Evolutionary conservation across 2,113 vertebrate species (phyloP), one percentile per base, ranked within the genome.

Genomic region (Pangasianodon gigas): DNA sequence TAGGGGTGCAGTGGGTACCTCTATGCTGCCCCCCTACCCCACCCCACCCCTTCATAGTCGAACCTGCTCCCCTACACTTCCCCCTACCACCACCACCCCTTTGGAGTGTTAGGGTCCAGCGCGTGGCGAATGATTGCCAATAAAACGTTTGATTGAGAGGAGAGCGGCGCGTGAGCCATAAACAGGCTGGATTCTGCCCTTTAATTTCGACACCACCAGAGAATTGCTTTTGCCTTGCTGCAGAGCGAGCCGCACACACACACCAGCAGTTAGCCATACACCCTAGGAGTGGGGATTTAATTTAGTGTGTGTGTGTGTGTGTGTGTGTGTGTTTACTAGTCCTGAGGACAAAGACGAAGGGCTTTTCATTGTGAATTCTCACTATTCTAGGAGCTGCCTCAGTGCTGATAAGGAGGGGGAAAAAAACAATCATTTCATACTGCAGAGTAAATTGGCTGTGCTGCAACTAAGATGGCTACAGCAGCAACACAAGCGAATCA

Each of bases 91-190:
- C 46, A 60, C 87, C 93, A 90, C 92, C 84, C 92, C 77, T 87
- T 92, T 91, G 87, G 92, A 96, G 95, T 95, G 96, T 95, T 94
- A 95, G 94, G 93, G 94, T 93, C 94, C 91, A 85, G 90, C 88
- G 85, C 87, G 89, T 86, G 91, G 77, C 82, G 87, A 95, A 96
- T 96, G 94, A 96, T 96, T 95, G 95, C 95, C 95, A 96, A 95
- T 96, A 96, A 96, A 96, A 95, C 94, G 92, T 96, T 95, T 96
- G 95, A 96, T 96, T 95, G 95, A 96, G 95, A 95, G 94, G 91
- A 94, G 94, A 92, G 93, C 91, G 93, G 92, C 93, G 94, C 94
- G 94, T 92, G 93, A 93, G 93, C 94, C 94, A 95, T 96, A 96
- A 96, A 95, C 95, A 93, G 94, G 92, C 94, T 93, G 93, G 92